phyloP scores from a whole-genome alignment of 2,888 invertebrate species.

The Resseliella maxima region DNA sequence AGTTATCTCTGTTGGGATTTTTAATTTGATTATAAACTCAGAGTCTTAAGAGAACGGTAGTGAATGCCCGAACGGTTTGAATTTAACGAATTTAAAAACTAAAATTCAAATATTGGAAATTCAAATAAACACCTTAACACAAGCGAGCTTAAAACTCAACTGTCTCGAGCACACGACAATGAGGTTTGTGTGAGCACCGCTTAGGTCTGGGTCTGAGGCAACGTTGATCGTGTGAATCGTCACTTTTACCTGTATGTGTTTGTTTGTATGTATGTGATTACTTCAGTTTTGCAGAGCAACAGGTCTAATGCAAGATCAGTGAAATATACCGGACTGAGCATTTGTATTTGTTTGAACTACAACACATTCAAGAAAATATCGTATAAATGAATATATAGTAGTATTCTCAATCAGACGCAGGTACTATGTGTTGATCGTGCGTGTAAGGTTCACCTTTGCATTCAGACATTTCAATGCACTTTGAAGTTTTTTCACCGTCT shows the following conservation, averaged over 20 bases:
- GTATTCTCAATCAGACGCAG: not conserved
- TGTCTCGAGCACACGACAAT: not conserved
- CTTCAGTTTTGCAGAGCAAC: not conserved
- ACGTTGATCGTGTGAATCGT: not conserved
- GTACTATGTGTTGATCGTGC: slow-evolving; percentile 21
- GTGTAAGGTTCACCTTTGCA: slow-evolving; percentile 37
- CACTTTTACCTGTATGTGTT: not conserved
- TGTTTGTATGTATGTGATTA: not conserved
- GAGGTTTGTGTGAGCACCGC: slow-evolving; percentile 33
- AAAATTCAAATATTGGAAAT: not conserved
- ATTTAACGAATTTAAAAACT: slow-evolving; percentile 3
- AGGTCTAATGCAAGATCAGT: too few relatives aligned
- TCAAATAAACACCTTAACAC: not conserved
- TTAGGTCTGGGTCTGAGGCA: not conserved
- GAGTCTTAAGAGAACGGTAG: not conserved
- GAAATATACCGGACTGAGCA: too few relatives aligned
- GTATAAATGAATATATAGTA: not conserved
- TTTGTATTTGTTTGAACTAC: too few relatives aligned
- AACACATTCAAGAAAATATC: too few relatives aligned
- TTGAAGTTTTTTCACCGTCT: not conserved
- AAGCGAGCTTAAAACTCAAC: slow-evolving; percentile 27
- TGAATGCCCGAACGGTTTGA: not conserved
- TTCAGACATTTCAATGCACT: slow-evolving; percentile 53
- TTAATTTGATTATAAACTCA: not conserved
- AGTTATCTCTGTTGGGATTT: not conserved